A percentile compares a stretch with the other conserved stretches of the same genome.
These are phyloP conservation scores for Phrynosoma platyrhinos DNA, from an alignment of 2,113 vertebrate species.

Conservation along the genomic window DNA sequence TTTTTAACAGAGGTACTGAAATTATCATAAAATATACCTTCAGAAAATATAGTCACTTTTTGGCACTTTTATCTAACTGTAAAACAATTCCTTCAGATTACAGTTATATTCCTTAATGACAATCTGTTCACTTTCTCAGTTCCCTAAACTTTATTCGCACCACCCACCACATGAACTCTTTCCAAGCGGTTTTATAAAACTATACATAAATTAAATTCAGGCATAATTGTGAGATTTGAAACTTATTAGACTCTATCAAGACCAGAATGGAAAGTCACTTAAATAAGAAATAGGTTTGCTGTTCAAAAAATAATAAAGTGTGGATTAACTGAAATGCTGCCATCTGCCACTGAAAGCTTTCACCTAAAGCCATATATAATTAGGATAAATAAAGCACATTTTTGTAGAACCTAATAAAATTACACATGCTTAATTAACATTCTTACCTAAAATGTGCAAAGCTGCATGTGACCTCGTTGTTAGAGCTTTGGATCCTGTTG, in stretches of 20 bases:
- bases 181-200: not conserved
- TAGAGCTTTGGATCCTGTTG: constrained; percentile 90
- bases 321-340: not conserved
- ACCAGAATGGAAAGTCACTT: not conserved
- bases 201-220: not conserved
- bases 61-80: not conserved
- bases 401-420: not conserved
- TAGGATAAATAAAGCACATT: not conserved
- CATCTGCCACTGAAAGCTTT: not conserved
- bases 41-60: not conserved
- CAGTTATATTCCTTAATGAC: not conserved
- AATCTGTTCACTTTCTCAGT: not conserved
- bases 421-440: not conserved
- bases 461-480: constrained; percentile 97
- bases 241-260: not conserved
- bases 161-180: not conserved
- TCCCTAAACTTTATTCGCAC: not conserved
- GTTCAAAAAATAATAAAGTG: not conserved
- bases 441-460: constrained; percentile 94
- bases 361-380: not conserved
- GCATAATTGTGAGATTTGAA: not conserved
- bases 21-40: not conserved
- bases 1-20: not conserved
- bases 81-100: not conserved
- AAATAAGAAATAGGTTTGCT: not conserved